Base-by-base conservation (phyloP, 2,888 invertebrate species). In the Rotaria magnacalcarata region DNA sequence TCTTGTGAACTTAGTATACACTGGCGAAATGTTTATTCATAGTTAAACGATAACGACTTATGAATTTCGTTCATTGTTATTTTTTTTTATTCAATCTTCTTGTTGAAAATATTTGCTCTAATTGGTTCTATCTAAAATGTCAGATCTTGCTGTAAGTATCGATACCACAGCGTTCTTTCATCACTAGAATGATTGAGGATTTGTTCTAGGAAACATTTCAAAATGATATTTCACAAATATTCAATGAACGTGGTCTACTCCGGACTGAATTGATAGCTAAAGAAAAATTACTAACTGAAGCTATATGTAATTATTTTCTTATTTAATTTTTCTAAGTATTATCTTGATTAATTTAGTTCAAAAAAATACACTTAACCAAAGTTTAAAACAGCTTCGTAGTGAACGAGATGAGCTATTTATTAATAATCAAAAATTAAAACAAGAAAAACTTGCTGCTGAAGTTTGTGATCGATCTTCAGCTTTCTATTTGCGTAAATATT, bases 401-500 rank as follows among this genome's bases (percentile, higher is more conserved):
- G 75, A 80, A 80, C 7, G n/a, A 21, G 75, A 80, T 80, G 75
- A 80, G 2, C 19, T 80, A 21, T 47, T 80, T 24, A 47, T 80
- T 10, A 80, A 80, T 24, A 43, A 24, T 47, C 75, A 80, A 47
- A 80, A 80, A 80, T 80, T 80, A 47, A 47, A 24, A 80, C 75
- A 80, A 47, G 75, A 80, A 47, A 80, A 80, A 80, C 75, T 80
- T 80, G 41, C 75, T 43, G 75, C 75, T 47, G 75, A 80, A n/a
- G 75, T 80, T 21, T 24, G 75, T 80, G 34, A 34, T 34, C 34
- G 34, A 34, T 34, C 34, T 34, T 34, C 34, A 34, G 34, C 34
- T 34, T 34, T 34, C 34, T 11, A 47, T 47, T 47, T 47, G 8
- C 52, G 11, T 52, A 1, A 52, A 14, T 50, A 34, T 50, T 41